Conservation (phyloP, 2,113 vertebrate species). For the Taurulus bubalis region DNA sequence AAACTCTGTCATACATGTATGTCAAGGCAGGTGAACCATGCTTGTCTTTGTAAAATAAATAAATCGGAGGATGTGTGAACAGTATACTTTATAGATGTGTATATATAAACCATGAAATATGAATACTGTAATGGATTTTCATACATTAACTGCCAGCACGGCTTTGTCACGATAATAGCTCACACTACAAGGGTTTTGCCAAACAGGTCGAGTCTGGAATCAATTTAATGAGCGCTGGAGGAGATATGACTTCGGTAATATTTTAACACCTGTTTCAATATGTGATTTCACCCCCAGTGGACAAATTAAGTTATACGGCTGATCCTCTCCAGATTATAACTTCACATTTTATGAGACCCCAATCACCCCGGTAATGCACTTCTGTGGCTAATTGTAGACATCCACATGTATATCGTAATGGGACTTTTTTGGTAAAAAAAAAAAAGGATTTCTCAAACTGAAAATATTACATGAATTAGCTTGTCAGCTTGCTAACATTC, state of each 20-base stretch:
- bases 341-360: constrained; percentile 38
- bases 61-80: neutral
- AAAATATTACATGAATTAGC: neutral
- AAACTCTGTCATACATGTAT: neutral
- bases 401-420: neutral
- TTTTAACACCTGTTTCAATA: constrained; percentile 67
- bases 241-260: constrained; percentile 33
- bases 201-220: constrained; percentile 32
- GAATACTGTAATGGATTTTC: constrained; percentile 18
- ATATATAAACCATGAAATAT: neutral
- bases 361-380: constrained; percentile 12
- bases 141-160: constrained; percentile 22
- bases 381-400: constrained; percentile 42
- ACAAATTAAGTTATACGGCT: constrained; percentile 44
- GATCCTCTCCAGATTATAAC: constrained; percentile 51
- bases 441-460: too few relatives aligned
- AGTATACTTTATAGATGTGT: neutral
- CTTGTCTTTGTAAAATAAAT: neutral
- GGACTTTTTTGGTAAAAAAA: neutral
- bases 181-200: constrained; percentile 7
- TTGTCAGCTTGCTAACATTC: neutral
- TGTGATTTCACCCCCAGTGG: constrained; percentile 57
- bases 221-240: constrained; percentile 39
- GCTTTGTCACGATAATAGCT: constrained; percentile 4
- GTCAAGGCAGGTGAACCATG: constrained; percentile 2